These are phyloP conservation scores for Pseudomyrmex concolor DNA, from an alignment of 1,140 invertebrate species.

Conservation along the genomic window DNA sequence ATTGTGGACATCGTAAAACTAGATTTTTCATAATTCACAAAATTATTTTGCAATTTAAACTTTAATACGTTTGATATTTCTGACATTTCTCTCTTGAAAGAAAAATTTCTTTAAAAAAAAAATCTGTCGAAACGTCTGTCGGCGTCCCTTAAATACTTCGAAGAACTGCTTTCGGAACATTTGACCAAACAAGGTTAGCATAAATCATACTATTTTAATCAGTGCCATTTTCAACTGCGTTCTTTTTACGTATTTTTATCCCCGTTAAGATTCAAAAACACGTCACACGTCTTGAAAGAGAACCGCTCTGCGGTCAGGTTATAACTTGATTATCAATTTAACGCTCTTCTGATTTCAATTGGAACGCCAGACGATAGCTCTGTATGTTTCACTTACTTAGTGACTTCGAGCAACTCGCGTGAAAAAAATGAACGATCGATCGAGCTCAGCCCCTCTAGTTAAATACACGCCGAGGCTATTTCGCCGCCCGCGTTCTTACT, in stretches of 20 bases:
- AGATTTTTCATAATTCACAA: neutral
- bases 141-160: too few species aligned
- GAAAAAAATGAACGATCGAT: constrained; percentile 51
- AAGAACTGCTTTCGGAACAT: neutral
- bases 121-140: neutral
- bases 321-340: constrained; percentile 34
- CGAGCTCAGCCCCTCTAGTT: constrained; percentile 52
- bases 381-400: constrained; percentile 45
- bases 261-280: neutral
- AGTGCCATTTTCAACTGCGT: neutral
- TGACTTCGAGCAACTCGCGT: constrained; percentile 35
- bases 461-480: constrained; percentile 67
- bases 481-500: constrained; percentile 67
- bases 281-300: neutral
- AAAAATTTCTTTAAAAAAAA: neutral
- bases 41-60: neutral
- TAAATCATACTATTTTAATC: constrained; percentile 6
- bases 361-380: neutral
- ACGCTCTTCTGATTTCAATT: constrained; percentile 33
- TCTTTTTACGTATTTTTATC: neutral
- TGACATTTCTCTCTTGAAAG: neutral
- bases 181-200: neutral
- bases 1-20: neutral
- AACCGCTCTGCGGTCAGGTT: neutral
- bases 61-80: neutral